Evolutionary conservation across 2,797 vertebrate species (phyloP).

Genomic region (Hydrophis major): DNA sequence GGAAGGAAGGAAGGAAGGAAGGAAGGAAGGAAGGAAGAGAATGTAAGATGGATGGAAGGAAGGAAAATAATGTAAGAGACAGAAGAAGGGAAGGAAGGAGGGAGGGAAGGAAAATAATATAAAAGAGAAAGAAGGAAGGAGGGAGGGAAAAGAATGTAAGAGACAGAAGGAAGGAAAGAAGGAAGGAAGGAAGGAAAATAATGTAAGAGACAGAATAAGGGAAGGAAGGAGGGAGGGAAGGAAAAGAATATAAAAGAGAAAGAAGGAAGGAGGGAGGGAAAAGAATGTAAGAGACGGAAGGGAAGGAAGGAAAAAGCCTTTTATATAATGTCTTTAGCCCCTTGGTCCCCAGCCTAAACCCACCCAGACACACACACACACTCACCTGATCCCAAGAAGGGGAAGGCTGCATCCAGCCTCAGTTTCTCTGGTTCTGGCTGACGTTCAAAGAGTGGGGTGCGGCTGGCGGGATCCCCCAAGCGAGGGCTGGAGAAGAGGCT

Average conservation of each 20-base stretch:
- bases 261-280: not conserved
- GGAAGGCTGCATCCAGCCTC: conserved; percentile 82
- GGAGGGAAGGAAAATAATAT: not conserved
- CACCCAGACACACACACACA: not conserved
- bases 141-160: no score
- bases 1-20: no score
- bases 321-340: not conserved
- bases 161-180: no score
- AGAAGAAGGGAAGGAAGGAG: no score
- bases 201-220: no score
- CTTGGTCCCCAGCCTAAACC: not conserved
- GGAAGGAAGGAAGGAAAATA: no score
- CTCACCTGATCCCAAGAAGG: conserved; percentile 87
- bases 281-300: not conserved
- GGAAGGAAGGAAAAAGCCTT: not conserved
- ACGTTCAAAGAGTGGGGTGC: conserved; percentile 79
- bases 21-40: no score
- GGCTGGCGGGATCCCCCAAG: conserved; percentile 79
- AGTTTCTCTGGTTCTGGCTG: conserved; percentile 84
- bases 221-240: no score
- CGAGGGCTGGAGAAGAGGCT: conserved; percentile 82
- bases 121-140: no score
- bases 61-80: no score
- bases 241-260: no score
- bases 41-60: no score